phyloP scores from a whole-genome alignment of 92 coral and sea anemone species.

The Meandrina meandrites region DNA sequence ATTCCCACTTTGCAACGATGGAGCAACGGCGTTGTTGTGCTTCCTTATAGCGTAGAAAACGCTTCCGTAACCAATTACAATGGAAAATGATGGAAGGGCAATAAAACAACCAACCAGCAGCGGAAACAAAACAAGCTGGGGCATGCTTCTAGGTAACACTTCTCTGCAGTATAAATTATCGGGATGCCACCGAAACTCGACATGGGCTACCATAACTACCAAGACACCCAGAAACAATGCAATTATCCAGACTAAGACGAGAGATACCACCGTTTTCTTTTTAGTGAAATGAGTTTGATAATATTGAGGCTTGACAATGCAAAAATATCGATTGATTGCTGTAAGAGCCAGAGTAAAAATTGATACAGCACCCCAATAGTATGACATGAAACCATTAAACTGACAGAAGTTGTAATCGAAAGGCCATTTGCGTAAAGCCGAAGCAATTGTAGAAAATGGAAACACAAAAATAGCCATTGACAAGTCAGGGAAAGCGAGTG shows the following conservation, averaged over 20 bases:
- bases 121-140: background rate
- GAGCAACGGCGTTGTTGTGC: conserved; percentile 8
- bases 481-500: background rate
- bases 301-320: background rate
- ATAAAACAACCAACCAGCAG: background rate
- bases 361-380: conserved; percentile 9
- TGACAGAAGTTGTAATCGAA: conserved; percentile 5
- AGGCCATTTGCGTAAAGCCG: conserved; percentile 7
- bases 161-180: background rate
- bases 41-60: background rate
- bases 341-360: conserved; percentile 4
- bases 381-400: background rate
- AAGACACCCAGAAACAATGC: background rate
- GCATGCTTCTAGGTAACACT: background rate
- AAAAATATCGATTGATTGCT: conserved; percentile 20
- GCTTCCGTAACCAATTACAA: background rate
- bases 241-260: background rate
- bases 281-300: background rate
- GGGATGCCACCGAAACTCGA: background rate
- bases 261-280: background rate
- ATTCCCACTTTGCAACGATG: background rate
- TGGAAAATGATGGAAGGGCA: background rate
- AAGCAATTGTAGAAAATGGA: background rate
- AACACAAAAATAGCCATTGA: conserved; percentile 4
- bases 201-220: background rate